Conservation (phyloP, 2,113 vertebrate species). For the Eonycteris spelaea region DNA sequence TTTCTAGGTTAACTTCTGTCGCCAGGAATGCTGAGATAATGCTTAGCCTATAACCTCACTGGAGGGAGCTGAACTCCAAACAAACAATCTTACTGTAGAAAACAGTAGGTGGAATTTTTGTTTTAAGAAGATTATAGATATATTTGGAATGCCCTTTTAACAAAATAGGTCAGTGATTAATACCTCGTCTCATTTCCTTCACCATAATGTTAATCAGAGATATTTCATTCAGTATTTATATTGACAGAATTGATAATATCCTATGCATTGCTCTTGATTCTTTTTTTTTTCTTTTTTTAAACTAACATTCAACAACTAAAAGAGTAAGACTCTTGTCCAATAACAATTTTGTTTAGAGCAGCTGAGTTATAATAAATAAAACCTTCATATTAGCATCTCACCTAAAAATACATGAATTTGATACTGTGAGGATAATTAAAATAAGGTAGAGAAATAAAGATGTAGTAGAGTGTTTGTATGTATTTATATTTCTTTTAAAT, state of each 20-base stretch:
- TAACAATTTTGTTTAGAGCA: not conserved
- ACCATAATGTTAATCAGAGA: not conserved
- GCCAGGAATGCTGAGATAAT: not conserved
- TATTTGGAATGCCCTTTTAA: slow-evolving; percentile 41
- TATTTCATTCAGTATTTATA: slow-evolving; percentile 45
- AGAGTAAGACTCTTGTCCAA: not conserved
- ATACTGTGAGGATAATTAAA: not conserved
- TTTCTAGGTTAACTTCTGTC: not conserved
- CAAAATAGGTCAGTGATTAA: slow-evolving; percentile 36
- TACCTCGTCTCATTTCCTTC: slow-evolving; percentile 11
- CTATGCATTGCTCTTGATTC: slow-evolving; percentile 14
- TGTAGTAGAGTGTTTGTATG: fast-evolving
- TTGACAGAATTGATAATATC: not conserved
- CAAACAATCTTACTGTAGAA: not conserved
- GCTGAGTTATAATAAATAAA: not conserved
- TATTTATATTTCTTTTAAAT: not conserved
- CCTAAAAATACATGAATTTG: not conserved
- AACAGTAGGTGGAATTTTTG: slow-evolving; percentile 50
- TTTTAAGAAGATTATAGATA: slow-evolving; percentile 47
- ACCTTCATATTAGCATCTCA: not conserved
- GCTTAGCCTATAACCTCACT: not conserved
- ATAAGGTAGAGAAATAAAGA: not conserved
- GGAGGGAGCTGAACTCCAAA: slow-evolving; percentile 28
- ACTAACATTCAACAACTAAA: not conserved
- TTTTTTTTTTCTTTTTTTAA: not conserved